These are phyloP conservation scores for Troilus luridus DNA, from an alignment of 2,888 invertebrate species.

Conservation along the genomic window DNA sequence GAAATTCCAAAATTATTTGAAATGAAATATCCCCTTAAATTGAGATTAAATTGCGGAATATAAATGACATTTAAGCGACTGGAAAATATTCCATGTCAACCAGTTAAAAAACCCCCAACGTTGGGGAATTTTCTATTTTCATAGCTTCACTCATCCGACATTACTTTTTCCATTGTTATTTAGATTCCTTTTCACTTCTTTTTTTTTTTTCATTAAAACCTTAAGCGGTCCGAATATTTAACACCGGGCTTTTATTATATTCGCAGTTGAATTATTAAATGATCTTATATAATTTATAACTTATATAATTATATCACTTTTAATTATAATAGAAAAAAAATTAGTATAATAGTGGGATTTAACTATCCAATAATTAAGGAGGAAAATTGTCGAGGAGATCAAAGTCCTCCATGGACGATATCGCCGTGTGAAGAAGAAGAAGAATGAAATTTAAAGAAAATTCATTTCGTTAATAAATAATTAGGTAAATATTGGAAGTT, in stretches of 20 bases:
- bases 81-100: conserved; percentile 19
- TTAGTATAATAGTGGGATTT: no score
- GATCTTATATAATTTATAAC: no score
- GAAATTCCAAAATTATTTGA: conserved; percentile 55
- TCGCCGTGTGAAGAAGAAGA: no score
- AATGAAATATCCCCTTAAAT: conserved; percentile 53
- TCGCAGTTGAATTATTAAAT: not conserved
- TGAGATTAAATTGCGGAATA: conserved; percentile 50
- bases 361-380: no score
- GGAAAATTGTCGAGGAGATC: no score
- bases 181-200: not conserved
- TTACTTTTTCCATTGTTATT: conserved; percentile 28
- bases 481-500: no score
- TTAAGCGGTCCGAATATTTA: not conserved
- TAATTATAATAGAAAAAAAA: no score
- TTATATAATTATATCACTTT: no score
- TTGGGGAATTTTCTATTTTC: conserved; percentile 11
- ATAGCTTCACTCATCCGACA: conserved; percentile 1
- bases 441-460: no score
- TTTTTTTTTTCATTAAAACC: not conserved
- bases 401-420: no score
- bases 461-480: no score
- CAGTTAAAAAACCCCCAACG: conserved; percentile 18
- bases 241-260: not conserved
- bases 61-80: conserved; percentile 23